Evolutionary conservation across 1,140 invertebrate genomes (phyloP), one percentile per base, ranked within the genome.

Genomic region (Drosophila biarmipes): DNA sequence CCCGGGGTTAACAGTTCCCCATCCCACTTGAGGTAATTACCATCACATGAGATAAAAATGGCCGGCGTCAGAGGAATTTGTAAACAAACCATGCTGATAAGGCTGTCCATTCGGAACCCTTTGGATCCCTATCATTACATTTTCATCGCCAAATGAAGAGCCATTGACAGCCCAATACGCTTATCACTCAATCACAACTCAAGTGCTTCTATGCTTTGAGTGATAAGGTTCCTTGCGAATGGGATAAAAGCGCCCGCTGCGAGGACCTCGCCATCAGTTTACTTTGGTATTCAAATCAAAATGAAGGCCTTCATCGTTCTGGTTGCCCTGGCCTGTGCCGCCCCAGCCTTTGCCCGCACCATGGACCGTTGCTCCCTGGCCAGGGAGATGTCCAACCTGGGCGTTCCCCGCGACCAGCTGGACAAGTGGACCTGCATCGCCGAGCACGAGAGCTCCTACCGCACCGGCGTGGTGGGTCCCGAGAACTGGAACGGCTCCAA

Each of bases 331-430:
- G 82, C 74, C 52, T 49, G 84, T 5, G 77, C 67, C 40, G 62
- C 73, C 14, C 81, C 82, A 6, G 77, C 87, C 29, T 77, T 72
- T 4, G 29, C 10, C 51, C 80, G 73, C 55, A 91, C 74, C 31
- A 80, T 92, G 59, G 74, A 76, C 43, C 80, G 90, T 15, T 92
- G 92, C 75, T 84, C 85, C 51, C 42, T 92, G 79, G 91, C 89
- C 15, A 52, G 42, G 6, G 91, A 92, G 67, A 78, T 92, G 87
- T 78, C 75, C 63, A 14, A 67, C 17, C 31, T 89, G 69, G 85
- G 85, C 24, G 86, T 90, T n/a, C 86, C 87, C 4, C 76, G 73
- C 11, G 69, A 80, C 19, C 78, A 85, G 48, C 42, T 90, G 58
- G 42, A 29, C 27, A 37, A 40, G 17, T 89, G 81, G 78, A 58